Evolutionary conservation across 2,113 vertebrate genomes (phyloP), one percentile per base, ranked within the genome.

Genomic region (Eidolon helvum): DNA sequence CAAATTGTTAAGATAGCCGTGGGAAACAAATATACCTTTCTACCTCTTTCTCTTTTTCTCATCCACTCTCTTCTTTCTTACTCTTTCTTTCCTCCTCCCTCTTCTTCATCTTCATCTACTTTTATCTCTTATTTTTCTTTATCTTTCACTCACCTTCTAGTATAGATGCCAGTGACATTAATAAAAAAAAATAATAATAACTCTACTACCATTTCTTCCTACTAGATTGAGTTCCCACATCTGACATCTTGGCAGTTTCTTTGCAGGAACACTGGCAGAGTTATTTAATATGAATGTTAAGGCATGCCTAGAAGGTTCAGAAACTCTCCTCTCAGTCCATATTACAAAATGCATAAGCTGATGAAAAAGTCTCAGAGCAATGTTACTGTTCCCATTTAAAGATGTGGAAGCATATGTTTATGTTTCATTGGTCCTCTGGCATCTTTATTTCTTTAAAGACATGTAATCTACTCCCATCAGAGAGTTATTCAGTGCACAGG

Each of bases 391-490:
- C 33, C 53, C 33, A 57, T 85, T 96, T 50, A 38, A 85, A 72
- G 59, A 82, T 85, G 43, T 33, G 38, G 18, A 92, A 79, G 71
- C 90, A 90, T 72, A 72, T 93, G 92, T 87, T 95, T 72, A 72
- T 93, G 92, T 87, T 95, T 92, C 65, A 63, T 84, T 85, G 65
- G 65, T 90, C 59, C 65, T 80, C 65, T 87, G 83, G 75, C 83
- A 95, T 90, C 65, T 91, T 97, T 90, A 83, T 85, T n/a, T 68
- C 48, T 97, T 86, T 9, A 33, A 83, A 91, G 69, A 71, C 35
- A 92, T 65, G 57, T n/a, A 91, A 10, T 97, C 63, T 77, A n/a
- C 57, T 59, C 94, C 38, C 21, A 75, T 87, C 69, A 30, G 66
- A 95, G 87, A 93, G 43, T 53, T 71, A 38, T 77, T 85, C n/a